Evolutionary conservation across 2,113 vertebrate genomes (phyloP).

Genomic region (Gorsachius goisagi): DNA sequence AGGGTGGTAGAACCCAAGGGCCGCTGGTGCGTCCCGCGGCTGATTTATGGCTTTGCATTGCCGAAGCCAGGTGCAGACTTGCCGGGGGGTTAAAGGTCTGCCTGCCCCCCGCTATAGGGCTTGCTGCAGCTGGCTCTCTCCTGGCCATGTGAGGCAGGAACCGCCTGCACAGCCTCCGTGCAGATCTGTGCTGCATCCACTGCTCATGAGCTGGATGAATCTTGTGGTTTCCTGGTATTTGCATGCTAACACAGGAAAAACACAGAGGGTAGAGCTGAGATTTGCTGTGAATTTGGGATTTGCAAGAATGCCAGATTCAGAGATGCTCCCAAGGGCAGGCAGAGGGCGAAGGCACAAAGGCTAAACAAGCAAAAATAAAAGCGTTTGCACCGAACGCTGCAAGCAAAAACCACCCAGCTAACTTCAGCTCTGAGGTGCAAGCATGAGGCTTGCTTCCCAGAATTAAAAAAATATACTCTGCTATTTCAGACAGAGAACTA

Average conservation of each 20-base stretch:
- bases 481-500: conserved; percentile 33
- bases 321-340: not conserved
- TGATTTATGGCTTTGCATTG: not conserved
- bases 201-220: not conserved
- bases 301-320: not conserved
- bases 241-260: not conserved
- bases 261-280: not conserved
- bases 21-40: rapidly evolving
- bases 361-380: conserved; percentile 20
- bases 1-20: not conserved
- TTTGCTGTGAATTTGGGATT: not conserved
- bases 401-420: not conserved
- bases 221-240: not conserved
- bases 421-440: not conserved
- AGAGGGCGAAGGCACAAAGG: not conserved
- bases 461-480: not conserved
- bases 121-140: not conserved
- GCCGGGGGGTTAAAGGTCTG: not conserved
- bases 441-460: not conserved
- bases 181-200: not conserved
- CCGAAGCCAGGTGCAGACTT: not conserved
- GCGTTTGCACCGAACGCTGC: not conserved
- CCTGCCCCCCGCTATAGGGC: not conserved
- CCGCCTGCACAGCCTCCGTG: not conserved
- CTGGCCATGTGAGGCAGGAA: rapidly evolving